phyloP scores from a whole-genome alignment of 1,140 invertebrate species.

The Helicorthomorpha holstii region DNA sequence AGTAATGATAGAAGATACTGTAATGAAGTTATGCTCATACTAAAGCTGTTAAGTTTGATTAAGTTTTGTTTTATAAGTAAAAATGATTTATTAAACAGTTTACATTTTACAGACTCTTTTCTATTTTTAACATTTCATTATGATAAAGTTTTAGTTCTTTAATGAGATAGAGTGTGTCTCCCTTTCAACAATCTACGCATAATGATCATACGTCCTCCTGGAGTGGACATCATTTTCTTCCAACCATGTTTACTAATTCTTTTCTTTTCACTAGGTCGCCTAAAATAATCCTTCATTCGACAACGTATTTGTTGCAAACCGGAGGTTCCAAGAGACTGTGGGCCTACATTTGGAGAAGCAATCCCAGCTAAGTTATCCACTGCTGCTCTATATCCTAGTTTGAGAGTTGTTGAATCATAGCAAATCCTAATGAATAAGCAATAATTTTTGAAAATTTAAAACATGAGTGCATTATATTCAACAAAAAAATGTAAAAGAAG shows the following conservation, averaged over 20 bases:
- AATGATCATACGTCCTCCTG: slow-evolving; percentile 41
- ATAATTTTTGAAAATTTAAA: not conserved
- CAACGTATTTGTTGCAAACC: slow-evolving; percentile 1
- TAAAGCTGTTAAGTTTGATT: too few relatives aligned
- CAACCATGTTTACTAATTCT: slow-evolving; percentile 50
- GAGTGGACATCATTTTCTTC: slow-evolving; percentile 44
- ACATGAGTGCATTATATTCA: not conserved
- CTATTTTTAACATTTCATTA: too few relatives aligned
- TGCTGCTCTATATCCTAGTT: not conserved
- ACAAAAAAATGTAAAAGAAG: not conserved
- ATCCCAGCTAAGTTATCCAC: not conserved
- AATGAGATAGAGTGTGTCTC: slow-evolving; percentile 47
- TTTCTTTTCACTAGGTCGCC: slow-evolving; percentile 47
- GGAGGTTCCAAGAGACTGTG: not conserved
- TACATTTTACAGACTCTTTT: too few relatives aligned
- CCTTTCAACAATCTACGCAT: slow-evolving; percentile 59
- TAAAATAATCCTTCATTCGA: slow-evolving; percentile 26
- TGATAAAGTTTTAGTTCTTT: too few relatives aligned
- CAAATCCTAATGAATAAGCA: not conserved
- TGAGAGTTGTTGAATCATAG: not conserved
- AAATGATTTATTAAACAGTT: too few relatives aligned
- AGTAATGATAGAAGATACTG: too few relatives aligned
- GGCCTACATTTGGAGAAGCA: not conserved
- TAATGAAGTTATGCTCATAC: too few relatives aligned
- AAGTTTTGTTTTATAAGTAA: too few relatives aligned